phyloP scores from a whole-genome alignment of 2,797 vertebrate genomes.

The Molossus alvarezi region DNA sequence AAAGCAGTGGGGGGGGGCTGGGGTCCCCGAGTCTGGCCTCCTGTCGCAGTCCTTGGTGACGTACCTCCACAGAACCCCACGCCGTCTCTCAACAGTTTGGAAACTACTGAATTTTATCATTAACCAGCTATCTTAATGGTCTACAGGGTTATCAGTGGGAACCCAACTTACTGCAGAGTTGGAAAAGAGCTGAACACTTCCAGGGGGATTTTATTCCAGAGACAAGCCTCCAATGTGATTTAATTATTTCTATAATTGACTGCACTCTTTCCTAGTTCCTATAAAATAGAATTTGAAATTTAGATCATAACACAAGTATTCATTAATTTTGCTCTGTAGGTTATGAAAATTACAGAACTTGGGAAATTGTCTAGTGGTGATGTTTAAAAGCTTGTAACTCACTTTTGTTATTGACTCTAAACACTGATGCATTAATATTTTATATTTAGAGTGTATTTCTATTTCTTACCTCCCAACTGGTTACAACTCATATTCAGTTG shows the following conservation, averaged over 20 bases:
- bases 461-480: constrained; percentile 51
- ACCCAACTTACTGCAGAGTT: background rate
- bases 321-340: constrained; percentile 4
- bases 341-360: constrained; percentile 42
- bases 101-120: background rate
- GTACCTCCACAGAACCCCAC: background rate
- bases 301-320: background rate
- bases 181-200: constrained; percentile 12
- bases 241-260: constrained; percentile 48
- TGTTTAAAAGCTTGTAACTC: constrained; percentile 50
- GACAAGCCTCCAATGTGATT: constrained; percentile 33
- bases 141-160: background rate
- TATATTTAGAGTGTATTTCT: constrained; percentile 63
- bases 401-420: constrained; percentile 58
- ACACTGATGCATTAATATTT: constrained; percentile 41
- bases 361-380: constrained; percentile 31
- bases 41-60: background rate
- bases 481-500: constrained; percentile 42
- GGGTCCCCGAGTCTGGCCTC: background rate
- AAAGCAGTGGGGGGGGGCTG: background rate
- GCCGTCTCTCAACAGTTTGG: background rate
- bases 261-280: constrained; percentile 24
- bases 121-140: background rate
- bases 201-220: constrained; percentile 22
- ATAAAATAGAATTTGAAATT: constrained; percentile 52